A percentile compares a stretch with the other conserved stretches of the same genome.
Evolutionary conservation across 1,140 invertebrate species (phyloP).

Genomic region (Papilio glaucus): DNA sequence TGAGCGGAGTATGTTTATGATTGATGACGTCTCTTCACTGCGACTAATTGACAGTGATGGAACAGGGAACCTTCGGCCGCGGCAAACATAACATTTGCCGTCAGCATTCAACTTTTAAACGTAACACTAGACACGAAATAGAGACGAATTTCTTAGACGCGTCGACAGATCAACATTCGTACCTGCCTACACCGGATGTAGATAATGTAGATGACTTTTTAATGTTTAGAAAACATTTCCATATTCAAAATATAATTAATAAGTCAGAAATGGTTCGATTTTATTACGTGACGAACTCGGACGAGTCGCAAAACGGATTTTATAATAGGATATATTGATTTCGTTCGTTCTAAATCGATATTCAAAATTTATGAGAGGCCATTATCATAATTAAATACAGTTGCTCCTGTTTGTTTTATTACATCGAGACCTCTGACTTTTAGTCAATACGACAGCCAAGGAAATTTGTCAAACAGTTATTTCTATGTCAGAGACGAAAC

Average conservation of each 20-base stretch:
- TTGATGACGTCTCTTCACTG: slow-evolving; percentile 74
- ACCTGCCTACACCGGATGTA: slow-evolving; percentile 32
- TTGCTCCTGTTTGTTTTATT: slow-evolving; percentile 10
- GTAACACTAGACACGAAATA: slow-evolving; percentile 28
- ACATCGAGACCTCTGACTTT: slow-evolving; percentile 1
- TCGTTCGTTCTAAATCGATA: neutral
- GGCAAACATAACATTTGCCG: slow-evolving; percentile 46
- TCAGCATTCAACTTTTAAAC: slow-evolving; percentile 41
- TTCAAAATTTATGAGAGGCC: slow-evolving; percentile 13
- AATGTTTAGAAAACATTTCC: neutral
- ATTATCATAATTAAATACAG: slow-evolving; percentile 36
- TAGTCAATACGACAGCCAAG: neutral
- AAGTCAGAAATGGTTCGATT: neutral
- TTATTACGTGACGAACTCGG: slow-evolving; percentile 8
- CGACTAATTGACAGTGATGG: slow-evolving; percentile 81
- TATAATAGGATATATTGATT: slow-evolving; percentile 15
- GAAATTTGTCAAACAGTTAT: neutral
- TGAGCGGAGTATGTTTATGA: slow-evolving; percentile 68
- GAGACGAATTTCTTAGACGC: neutral
- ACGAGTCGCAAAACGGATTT: neutral
- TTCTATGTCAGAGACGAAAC: neutral
- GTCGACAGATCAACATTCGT: neutral
- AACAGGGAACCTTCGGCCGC: slow-evolving; percentile 54
- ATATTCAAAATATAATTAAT: slow-evolving; percentile 25
- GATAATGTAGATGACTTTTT: slow-evolving; percentile 20